A percentile compares a stretch with the other conserved stretches of the same genome.
Evolutionary conservation across 2,888 invertebrate species (phyloP).

Genomic region (Drosophila macrothrix): DNA sequence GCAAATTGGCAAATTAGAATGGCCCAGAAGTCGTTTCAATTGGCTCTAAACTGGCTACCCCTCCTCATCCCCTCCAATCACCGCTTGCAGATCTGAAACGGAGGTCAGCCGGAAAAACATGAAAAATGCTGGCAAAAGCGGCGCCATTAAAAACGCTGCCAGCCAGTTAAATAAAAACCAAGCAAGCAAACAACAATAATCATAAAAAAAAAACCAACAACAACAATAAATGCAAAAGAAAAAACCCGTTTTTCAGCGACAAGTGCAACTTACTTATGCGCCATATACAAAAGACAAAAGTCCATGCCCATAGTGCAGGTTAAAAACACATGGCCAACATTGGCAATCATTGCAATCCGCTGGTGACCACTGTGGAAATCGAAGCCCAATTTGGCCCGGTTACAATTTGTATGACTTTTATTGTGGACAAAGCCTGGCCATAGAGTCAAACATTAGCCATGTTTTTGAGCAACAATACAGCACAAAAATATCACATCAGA

Average conservation of each 20-base stretch:
- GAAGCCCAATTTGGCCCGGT: neutral
- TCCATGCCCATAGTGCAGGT: conserved; percentile 76
- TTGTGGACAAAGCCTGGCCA: neutral
- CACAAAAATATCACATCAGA: neutral
- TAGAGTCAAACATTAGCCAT: neutral
- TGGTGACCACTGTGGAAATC: conserved; percentile 55
- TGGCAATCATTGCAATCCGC: conserved; percentile 40
- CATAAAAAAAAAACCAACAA: conserved; percentile 32
- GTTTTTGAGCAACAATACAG: neutral
- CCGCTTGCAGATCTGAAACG: conserved; percentile 58
- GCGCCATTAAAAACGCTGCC: conserved; percentile 52
- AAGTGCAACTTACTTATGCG: conserved; percentile 62
- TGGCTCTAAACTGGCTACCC: conserved; percentile 41
- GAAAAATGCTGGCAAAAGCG: conserved; percentile 70
- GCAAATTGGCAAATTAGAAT: conserved; percentile 73
- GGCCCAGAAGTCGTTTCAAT: conserved; percentile 64
- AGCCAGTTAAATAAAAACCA: conserved; percentile 31
- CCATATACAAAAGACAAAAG: conserved; percentile 4
- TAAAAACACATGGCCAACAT: conserved; percentile 57
- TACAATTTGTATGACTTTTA: neutral
- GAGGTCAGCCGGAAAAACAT: conserved; percentile 80
- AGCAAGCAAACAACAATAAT: conserved; percentile 33
- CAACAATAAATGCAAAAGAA: conserved; percentile 45
- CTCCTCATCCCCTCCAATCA: neutral
- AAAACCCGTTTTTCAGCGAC: conserved; percentile 67